Evolutionary conservation across 2,113 vertebrate species (phyloP).

Genomic region (Neodon shergylaensis): DNA sequence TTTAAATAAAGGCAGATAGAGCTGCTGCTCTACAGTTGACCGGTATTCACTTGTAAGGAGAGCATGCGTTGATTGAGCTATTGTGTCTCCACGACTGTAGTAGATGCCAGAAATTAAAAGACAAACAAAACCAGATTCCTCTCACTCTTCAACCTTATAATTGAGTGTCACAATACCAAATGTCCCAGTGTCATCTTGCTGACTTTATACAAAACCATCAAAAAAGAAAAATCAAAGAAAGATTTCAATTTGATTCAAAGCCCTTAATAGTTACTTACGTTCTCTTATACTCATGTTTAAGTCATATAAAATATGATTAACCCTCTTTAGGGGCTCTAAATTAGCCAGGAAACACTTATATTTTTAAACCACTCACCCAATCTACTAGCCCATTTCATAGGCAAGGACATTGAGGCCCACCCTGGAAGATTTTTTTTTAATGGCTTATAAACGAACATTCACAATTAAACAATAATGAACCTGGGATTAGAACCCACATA

Average conservation of each 20-base stretch:
- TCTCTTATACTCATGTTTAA: not conserved
- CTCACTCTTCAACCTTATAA: not conserved
- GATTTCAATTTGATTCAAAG: not conserved
- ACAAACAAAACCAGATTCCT: not conserved
- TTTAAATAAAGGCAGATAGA: not conserved
- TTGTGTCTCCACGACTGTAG: not conserved
- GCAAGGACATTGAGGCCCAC: not conserved
- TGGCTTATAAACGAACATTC: not conserved
- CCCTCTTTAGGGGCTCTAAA: not conserved
- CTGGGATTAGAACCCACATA: not conserved
- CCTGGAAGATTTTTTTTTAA: not conserved
- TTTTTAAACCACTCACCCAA: not conserved
- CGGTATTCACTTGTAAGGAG: not conserved
- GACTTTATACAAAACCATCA: not conserved
- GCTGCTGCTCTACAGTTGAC: not conserved
- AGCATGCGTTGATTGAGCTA: not conserved
- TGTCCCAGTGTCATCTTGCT: not conserved
- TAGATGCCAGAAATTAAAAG: not conserved
- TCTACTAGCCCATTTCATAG: not conserved
- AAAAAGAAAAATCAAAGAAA: not conserved
- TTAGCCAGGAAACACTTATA: fast-evolving
- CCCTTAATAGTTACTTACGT: not conserved
- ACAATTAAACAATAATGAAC: not conserved
- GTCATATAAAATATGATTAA: not conserved
- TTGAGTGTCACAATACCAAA: not conserved